Base-by-base conservation (phyloP, 2,888 invertebrate species). In the Lordiphosa andalusiaca region DNA sequence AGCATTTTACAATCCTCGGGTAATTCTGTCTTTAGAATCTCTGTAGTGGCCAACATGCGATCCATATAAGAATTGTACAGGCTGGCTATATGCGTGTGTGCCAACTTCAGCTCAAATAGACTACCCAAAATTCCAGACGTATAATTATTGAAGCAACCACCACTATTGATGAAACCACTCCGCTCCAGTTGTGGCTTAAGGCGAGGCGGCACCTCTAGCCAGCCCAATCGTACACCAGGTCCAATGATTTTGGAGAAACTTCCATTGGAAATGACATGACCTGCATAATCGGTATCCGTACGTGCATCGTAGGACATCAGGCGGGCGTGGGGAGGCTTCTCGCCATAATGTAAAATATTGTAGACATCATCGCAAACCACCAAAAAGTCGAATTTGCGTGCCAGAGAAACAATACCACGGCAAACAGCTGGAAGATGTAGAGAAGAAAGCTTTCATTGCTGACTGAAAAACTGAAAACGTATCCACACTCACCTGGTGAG, bases 321-420 rank as follows among this genome's bases (percentile, higher is more conserved):
- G 55, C 93, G 89, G 40, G 89, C 90, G 3, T 92, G 92, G 2
- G 89, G 86, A 2, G 71, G 77, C 7, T 74, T 84, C 13, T 86
- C 82, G 35, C 85, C 88, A 69, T 92, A 93, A 62, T 89, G 74
- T 0, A 93, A 86, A 16, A 93, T 88, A 76, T 93, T 93, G 72
- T 93, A 93, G 2, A 93, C 92, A 85, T 93, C 93, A 72, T 93
- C 93, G 71, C 92, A 92, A 2, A 91, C 84, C 10, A 93, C 88
- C 6, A 90, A 74, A 10, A 91, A 81, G 37, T 90, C 88, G 61
- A 89, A 87, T 33, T 90, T 84, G 4, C 90, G 85, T 0, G 91
- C 90, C 12, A 91, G 76, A 30, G 85, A 69, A 3, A 91, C 88
- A 21, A 92, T 80, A 13, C 87, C 86, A 35, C 86, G 85, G 52